phyloP scores from a whole-genome alignment of 2,888 invertebrate genomes.

The Macrophya alboannulata region DNA sequence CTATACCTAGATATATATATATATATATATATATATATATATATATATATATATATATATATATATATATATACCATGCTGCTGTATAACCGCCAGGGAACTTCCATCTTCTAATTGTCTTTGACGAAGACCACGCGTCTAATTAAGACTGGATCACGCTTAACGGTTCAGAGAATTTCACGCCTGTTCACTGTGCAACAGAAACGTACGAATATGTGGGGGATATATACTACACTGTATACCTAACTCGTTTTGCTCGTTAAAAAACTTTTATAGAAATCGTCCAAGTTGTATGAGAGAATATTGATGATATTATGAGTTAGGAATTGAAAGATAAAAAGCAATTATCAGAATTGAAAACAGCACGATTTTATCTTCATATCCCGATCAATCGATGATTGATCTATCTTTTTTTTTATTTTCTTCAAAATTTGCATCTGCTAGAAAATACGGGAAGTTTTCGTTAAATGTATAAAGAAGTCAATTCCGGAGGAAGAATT shows the following conservation, averaged over 20 bases:
- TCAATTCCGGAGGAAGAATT: not conserved
- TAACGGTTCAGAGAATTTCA: slow-evolving; percentile 2
- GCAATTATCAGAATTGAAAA: not conserved
- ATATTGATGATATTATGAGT: not conserved
- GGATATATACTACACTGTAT: not conserved
- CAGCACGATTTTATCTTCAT: too few relatives aligned
- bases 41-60: too few relatives aligned
- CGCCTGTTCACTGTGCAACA: not conserved
- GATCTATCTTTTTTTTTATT: too few relatives aligned
- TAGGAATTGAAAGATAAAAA: not conserved
- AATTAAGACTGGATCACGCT: slow-evolving; percentile 12
- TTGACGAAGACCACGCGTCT: slow-evolving; percentile 21
- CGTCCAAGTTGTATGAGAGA: not conserved
- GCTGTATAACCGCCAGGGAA: not conserved
- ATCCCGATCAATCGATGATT: too few relatives aligned
- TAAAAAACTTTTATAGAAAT: slow-evolving; percentile 4
- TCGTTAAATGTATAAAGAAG: not conserved
- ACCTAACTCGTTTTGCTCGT: not conserved
- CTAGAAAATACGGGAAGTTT: not conserved
- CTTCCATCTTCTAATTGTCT: slow-evolving; percentile 19
- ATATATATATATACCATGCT: not conserved
- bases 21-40: too few relatives aligned
- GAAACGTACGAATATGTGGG: not conserved
- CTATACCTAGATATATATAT: not conserved
- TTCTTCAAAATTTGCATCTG: too few relatives aligned